Base-by-base conservation (phyloP, 1,140 invertebrate species). In the Drosophila lacteicornis region DNA sequence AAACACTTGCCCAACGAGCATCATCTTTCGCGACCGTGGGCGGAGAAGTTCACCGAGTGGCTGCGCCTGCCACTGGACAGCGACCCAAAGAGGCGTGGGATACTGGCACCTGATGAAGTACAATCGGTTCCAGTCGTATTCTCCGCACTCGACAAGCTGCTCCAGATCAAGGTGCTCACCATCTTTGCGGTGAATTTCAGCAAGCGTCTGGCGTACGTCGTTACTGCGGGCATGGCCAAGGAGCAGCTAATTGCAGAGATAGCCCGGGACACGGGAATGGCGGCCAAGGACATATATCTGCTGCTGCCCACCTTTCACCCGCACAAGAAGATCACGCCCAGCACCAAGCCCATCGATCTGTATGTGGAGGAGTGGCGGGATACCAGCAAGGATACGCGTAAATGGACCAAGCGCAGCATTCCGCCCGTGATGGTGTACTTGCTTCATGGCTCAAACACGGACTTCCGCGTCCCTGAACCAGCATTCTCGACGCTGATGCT, bases 21-120 rank as follows among this genome's bases (percentile, higher is more conserved):
- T 88, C 93, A 94, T 81, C 94, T 97, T 68, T 95, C 94, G 27
- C 81, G 84, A 59, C 93, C 93, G 40, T 94, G 94, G 62, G 94
- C 94, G 83, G 69, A 80, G n/a, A 91, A 94, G 59, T 92, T 97
- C 47, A 95, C 96, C 82, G 88, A 94, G 42, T 97, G 96, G 96
- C 93, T 98, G 13, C 93, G 93, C 65, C 79, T 95, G 13, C 95
- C 96, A 59, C 93, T 98, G 30, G 94, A 97, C 82, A 96, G 94
- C 94, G 94, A 97, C 91, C 95, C 95, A 12, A 66, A 67, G 19
- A 94, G 94, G 63, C 94, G 95, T 57, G 94, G 96, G 80, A 95
- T 19, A 95, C 62, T 40, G 38, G 55, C 75, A 78, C 50, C 91
- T 83, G 93, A 92, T 80, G 76, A 79, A 76, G 73, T 93, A 80